Base-by-base conservation (phyloP, 1,140 invertebrate genomes). In the Meloidogyne hapla region DNA sequence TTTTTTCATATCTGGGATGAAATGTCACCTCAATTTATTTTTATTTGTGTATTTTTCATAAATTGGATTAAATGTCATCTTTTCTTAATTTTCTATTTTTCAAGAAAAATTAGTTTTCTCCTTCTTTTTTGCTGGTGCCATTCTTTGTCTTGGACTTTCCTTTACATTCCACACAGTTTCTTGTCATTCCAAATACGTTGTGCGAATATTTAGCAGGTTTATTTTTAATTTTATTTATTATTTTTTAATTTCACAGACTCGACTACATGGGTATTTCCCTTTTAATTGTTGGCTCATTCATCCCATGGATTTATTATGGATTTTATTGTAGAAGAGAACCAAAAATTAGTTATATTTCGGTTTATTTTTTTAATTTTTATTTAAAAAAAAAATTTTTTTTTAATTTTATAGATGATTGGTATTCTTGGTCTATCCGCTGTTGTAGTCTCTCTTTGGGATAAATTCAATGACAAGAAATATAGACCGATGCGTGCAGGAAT, bases 301-400 rank as follows among this genome's bases (percentile, higher is more conserved):
- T 99, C 84, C 96, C 96, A 62, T 99, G 96, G 95, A 90, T 99
- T 10, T 98, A 99, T 88, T 99, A 99, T 88, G 95, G 95, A 82
- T 99, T 99, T 89, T 99, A 99, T 89, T 99, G 96, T 89, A 87
- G 89, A 28, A 77, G 87, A 21, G 84, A 84, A 70, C 87, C 88
- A 12, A 89, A 89, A 80, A 86, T 90, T 72, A 87, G 85, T 8
- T 90, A 90, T 79, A 85, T 90, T 45, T 65, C 85, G 33, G 84
- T 87, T 80, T 95, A 79, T 88, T 28, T 15, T 48, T 25, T 5
- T 8, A 26, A 33, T 83, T 98, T 98, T 89, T 98, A 98, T 88
- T 98, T 95, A 89, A 85, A 87, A n/a, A 77, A 86, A 8, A 83
- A 79, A 69, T 82, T 85, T n/a, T 88, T 88, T 76, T 84, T n/a